These are phyloP conservation scores for Brienomyrus longianalis DNA, from an alignment of 2,113 vertebrate genomes.

Conservation along the genomic window DNA sequence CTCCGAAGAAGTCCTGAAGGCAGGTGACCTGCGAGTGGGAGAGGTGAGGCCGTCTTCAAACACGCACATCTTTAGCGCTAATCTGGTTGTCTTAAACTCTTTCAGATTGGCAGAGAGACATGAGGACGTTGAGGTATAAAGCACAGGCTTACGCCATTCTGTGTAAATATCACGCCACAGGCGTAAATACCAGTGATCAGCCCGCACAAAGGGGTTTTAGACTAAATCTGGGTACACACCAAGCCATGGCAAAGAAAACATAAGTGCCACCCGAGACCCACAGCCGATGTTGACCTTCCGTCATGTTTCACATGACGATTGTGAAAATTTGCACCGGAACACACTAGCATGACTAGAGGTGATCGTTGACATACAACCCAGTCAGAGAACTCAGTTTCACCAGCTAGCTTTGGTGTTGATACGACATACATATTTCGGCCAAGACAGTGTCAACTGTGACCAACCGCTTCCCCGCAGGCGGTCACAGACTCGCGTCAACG, in stretches of 20 bases:
- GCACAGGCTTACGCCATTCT: not conserved
- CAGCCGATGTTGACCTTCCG: not conserved
- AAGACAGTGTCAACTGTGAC: not conserved
- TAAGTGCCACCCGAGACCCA: not conserved
- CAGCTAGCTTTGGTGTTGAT: not conserved
- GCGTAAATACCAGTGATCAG: not conserved
- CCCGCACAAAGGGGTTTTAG: not conserved
- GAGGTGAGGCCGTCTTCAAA: slow-evolving; percentile 3
- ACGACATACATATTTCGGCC: not conserved
- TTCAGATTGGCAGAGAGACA: not conserved
- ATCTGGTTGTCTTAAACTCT: not conserved
- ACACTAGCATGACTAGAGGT: not conserved
- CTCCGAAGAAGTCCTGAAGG: slow-evolving; percentile 94
- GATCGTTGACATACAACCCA: not conserved
- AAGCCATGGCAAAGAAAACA: not conserved
- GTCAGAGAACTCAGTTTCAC: not conserved
- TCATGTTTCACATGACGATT: not conserved
- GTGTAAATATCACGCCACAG: not conserved
- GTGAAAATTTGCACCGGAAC: not conserved
- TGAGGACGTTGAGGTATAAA: not conserved
- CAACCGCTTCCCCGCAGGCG: not conserved
- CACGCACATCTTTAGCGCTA: not conserved
- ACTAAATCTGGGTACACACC: not conserved
- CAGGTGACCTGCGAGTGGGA: slow-evolving; percentile 75
- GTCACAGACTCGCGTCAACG: not conserved